Evolutionary conservation across 2,113 vertebrate genomes (phyloP).

Genomic region (Gavialis gangeticus): DNA sequence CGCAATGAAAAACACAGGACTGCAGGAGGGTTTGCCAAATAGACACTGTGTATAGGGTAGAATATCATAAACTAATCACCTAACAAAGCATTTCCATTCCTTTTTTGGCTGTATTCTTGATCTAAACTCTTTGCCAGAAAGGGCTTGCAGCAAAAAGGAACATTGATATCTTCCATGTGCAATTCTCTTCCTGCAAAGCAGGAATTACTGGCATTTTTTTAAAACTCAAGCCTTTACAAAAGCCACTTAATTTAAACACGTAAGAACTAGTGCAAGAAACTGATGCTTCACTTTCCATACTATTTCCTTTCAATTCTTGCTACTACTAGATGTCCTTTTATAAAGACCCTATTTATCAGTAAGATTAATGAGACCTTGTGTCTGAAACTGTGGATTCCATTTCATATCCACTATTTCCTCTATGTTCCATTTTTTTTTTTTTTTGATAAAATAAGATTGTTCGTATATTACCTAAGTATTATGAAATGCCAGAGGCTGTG

Average conservation of each 20-base stretch:
- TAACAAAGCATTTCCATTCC: slow-evolving; percentile 67
- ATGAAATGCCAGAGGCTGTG: slow-evolving; percentile 72
- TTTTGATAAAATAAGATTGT: slow-evolving; percentile 60
- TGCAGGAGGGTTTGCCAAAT: slow-evolving; percentile 77
- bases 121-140: slow-evolving; percentile 63
- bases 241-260: slow-evolving; percentile 66
- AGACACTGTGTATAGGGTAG: slow-evolving; percentile 71
- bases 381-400: slow-evolving; percentile 55
- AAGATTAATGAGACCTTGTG: slow-evolving; percentile 65
- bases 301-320: slow-evolving; percentile 62
- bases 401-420: slow-evolving; percentile 29
- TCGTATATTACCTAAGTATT: slow-evolving; percentile 67
- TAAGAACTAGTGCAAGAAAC: slow-evolving; percentile 62
- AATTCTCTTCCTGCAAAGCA: slow-evolving; percentile 51
- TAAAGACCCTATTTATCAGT: slow-evolving; percentile 64
- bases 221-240: slow-evolving; percentile 53
- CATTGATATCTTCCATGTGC: slow-evolving; percentile 55
- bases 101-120: slow-evolving; percentile 72
- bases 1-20: slow-evolving; percentile 79
- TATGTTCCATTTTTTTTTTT: neutral
- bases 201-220: slow-evolving; percentile 52
- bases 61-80: slow-evolving; percentile 74
- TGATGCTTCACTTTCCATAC: slow-evolving; percentile 55
- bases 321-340: slow-evolving; percentile 48
- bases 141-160: slow-evolving; percentile 65